Evolutionary conservation across 2,888 invertebrate genomes (phyloP).

Genomic region (Entomobrya multifasciata): DNA sequence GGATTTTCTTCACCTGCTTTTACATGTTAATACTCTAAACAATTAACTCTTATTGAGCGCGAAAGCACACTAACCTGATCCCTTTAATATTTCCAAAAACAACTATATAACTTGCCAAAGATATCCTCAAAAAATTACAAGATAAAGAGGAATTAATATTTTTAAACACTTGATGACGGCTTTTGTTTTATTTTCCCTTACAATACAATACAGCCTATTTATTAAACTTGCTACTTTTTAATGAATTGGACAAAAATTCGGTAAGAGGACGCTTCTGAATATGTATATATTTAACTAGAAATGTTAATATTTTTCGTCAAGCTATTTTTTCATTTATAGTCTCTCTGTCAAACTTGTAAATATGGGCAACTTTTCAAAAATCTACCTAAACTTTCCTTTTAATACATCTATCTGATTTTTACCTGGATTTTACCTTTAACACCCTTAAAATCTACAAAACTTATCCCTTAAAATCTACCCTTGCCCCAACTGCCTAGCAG

Average conservation of each 20-base stretch:
- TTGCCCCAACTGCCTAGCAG: slow-evolving; percentile 25
- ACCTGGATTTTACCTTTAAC: neutral
- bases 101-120: neutral
- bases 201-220: no score
- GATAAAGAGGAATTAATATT: neutral
- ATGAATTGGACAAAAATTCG: slow-evolving; percentile 29
- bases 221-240: neutral
- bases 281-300: neutral
- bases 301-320: neutral
- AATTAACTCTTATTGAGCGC: neutral
- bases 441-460: neutral
- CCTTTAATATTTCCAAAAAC: neutral
- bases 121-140: no score
- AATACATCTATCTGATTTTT: neutral
- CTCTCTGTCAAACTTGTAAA: neutral
- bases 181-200: no score
- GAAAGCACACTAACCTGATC: neutral
- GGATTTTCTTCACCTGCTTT: neutral
- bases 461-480: slow-evolving; percentile 3
- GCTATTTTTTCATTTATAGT: neutral
- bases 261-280: slow-evolving; percentile 15
- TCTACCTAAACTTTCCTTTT: neutral
- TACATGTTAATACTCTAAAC: neutral
- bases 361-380: neutral
- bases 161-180: neutral